Evolutionary conservation across 2,113 vertebrate genomes (phyloP).

Genomic region (Syngnathoides biaculeatus): DNA sequence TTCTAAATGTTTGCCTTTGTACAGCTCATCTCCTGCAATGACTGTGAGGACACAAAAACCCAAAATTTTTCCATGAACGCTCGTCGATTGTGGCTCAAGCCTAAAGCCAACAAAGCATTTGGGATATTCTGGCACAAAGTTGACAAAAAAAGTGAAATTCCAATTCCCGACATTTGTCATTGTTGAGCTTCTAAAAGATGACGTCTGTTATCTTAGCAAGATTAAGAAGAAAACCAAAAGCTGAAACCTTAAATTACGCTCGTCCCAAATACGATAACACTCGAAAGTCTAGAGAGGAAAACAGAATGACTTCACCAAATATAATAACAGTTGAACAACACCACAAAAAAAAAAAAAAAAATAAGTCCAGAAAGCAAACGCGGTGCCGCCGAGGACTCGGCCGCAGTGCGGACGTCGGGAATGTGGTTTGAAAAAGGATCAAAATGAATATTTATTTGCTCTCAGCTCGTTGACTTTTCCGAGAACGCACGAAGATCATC

Average conservation of each 20-base stretch:
- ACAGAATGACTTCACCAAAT: constrained; percentile 68
- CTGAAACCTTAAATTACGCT: not conserved
- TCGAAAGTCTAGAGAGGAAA: constrained; percentile 59
- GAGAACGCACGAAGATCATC: not conserved
- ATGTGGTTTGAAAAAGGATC: constrained; percentile 44
- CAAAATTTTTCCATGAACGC: constrained; percentile 47
- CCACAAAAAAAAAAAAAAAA: too few relatives aligned
- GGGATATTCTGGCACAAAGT: constrained; percentile 51
- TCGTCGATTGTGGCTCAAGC: constrained; percentile 72
- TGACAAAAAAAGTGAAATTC: constrained; percentile 46
- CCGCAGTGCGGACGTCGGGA: constrained; percentile 70
- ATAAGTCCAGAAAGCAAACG: constrained; percentile 56
- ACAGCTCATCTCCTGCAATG: constrained; percentile 29
- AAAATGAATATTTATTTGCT: too few relatives aligned
- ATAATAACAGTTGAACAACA: constrained; percentile 67
- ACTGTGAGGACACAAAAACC: constrained; percentile 55
- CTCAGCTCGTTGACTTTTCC: too few relatives aligned
- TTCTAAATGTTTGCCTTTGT: constrained; percentile 52
- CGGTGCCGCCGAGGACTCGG: constrained; percentile 57
- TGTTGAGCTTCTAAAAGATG: not conserved
- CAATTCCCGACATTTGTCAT: not conserved
- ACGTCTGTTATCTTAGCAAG: not conserved
- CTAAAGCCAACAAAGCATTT: constrained; percentile 39
- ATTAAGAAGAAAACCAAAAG: not conserved
- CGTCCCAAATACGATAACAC: constrained; percentile 61